Evolutionary conservation across 2,888 invertebrate genomes (phyloP).

Genomic region (Tuberolachnus salignus): DNA sequence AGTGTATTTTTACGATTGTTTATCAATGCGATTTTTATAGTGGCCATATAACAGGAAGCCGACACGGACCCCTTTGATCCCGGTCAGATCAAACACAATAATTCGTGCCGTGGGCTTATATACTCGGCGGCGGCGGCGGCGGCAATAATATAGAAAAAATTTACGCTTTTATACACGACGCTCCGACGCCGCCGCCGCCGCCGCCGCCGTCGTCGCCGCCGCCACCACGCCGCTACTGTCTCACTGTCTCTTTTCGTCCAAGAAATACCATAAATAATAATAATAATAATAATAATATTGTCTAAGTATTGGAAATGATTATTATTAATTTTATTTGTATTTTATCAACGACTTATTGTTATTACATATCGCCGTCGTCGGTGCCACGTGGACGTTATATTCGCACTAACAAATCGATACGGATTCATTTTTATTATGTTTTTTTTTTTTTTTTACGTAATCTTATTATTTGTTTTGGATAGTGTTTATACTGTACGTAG

Average conservation of each 20-base stretch:
- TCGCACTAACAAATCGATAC: background rate
- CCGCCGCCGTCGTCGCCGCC: background rate
- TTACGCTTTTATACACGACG: slow-evolving; percentile 15
- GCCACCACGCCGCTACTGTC: background rate
- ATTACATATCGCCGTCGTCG: background rate
- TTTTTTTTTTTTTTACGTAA: slow-evolving; percentile 4
- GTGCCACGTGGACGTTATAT: background rate
- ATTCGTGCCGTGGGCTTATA: slow-evolving; percentile 52
- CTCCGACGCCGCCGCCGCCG: background rate
- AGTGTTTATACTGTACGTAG: no score
- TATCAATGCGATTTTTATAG: slow-evolving; percentile 56
- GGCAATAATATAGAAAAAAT: slow-evolving; percentile 10
- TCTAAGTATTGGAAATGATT: slow-evolving; percentile 30
- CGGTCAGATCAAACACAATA: slow-evolving; percentile 56
- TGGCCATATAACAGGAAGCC: slow-evolving; percentile 55
- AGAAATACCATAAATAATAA: no score
- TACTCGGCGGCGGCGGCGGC: slow-evolving; percentile 1
- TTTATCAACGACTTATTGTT: background rate
- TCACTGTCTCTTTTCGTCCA: no score
- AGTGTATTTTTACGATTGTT: slow-evolving; percentile 56
- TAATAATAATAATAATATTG: background rate
- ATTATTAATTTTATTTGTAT: no score
- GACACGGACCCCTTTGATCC: slow-evolving; percentile 56
- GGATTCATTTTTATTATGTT: no score
- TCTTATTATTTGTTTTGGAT: background rate